Evolutionary conservation across 2,797 vertebrate species (phyloP).

Genomic region (Lemur catta): DNA sequence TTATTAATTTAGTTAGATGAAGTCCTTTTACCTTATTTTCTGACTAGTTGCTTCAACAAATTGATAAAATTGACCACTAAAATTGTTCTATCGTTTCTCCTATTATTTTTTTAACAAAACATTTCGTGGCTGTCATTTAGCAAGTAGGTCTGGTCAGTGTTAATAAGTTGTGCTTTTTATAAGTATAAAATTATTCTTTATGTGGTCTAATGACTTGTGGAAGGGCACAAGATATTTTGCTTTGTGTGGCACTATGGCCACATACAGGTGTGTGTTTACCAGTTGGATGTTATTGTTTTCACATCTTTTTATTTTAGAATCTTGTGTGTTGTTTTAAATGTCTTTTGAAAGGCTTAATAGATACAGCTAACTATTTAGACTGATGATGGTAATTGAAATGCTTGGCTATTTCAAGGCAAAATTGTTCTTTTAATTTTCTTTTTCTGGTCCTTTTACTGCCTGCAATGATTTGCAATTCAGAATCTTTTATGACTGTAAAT

Average conservation of each 20-base stretch:
- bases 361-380: background rate
- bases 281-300: background rate
- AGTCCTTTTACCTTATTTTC: background rate
- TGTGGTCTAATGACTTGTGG: background rate
- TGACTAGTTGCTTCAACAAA: background rate
- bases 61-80: background rate
- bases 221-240: background rate
- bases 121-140: background rate
- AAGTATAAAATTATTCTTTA: background rate
- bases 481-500: slow-evolving; percentile 5
- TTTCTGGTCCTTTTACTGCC: background rate
- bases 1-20: background rate
- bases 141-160: background rate
- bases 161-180: background rate
- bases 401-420: background rate
- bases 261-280: background rate
- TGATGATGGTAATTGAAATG: slow-evolving; percentile 2
- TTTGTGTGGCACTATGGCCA: background rate
- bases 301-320: background rate
- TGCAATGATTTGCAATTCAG: background rate
- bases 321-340: background rate
- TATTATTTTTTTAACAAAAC: background rate
- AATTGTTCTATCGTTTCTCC: background rate
- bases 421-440: background rate
- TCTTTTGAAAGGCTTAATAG: background rate